Conservation (phyloP, 2,797 vertebrate genomes). For the Euthynnus affinis region DNA sequence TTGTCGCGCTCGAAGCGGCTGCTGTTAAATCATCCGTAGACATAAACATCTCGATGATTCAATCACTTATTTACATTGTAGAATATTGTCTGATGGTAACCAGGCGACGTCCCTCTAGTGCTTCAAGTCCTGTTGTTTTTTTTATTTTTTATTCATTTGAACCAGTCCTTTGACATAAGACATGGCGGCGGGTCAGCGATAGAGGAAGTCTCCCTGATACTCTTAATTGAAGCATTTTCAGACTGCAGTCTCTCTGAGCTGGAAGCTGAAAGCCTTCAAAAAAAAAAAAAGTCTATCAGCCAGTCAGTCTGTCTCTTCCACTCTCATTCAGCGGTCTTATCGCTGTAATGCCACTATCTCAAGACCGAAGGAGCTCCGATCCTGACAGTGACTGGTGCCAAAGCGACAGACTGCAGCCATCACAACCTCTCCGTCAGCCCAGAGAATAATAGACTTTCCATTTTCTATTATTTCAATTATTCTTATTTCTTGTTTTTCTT, state of each 20-base stretch:
- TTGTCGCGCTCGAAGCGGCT: too few relatives aligned
- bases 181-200: not conserved
- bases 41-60: not conserved
- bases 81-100: too few relatives aligned
- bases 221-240: constrained; percentile 23
- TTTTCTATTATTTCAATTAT: not conserved
- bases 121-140: too few relatives aligned
- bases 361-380: constrained; percentile 20
- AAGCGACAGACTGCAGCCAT: constrained; percentile 20
- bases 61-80: not conserved
- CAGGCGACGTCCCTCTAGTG: too few relatives aligned
- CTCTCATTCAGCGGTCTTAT: constrained; percentile 10
- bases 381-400: constrained; percentile 31
- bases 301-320: not conserved
- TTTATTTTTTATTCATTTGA: not conserved
- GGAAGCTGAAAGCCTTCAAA: constrained; percentile 35
- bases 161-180: not conserved
- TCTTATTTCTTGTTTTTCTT: too few relatives aligned
- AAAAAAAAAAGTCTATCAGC: constrained; percentile 1
- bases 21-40: not conserved
- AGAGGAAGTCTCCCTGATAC: not conserved
- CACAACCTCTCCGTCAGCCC: constrained; percentile 10
- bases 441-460: constrained; percentile 1
- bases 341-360: constrained; percentile 32
- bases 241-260: constrained; percentile 26